phyloP scores from a whole-genome alignment of 2,113 vertebrate genomes.

The Psilopsiagon aurifrons region DNA sequence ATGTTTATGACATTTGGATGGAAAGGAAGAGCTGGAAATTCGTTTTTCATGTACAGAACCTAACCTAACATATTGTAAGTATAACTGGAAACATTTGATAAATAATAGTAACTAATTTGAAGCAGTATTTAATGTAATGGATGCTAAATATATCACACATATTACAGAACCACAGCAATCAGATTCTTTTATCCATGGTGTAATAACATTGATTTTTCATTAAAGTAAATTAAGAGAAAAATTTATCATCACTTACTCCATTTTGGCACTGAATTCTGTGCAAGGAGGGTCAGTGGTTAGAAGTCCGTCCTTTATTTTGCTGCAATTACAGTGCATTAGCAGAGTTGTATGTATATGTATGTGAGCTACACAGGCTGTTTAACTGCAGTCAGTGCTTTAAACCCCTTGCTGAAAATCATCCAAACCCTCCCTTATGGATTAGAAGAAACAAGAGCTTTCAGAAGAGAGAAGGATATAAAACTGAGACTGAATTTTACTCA shows the following conservation, averaged over 20 bases:
- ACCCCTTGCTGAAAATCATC: constrained; percentile 11
- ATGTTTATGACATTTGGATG: not conserved
- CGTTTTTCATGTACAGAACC: not conserved
- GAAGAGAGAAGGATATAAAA: constrained; percentile 10
- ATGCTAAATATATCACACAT: not conserved
- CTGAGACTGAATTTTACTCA: constrained; percentile 36
- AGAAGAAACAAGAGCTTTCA: constrained; percentile 3
- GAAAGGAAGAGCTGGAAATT: not conserved
- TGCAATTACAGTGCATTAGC: not conserved
- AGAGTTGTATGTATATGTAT: not conserved
- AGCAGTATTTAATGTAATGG: not conserved
- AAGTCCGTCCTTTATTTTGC: not conserved
- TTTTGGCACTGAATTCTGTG: not conserved
- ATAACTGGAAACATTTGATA: not conserved
- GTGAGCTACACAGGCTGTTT: not conserved
- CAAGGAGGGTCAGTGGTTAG: not conserved
- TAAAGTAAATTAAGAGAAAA: not conserved
- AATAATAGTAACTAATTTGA: not conserved
- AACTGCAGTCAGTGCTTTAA: not conserved
- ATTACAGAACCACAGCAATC: not conserved
- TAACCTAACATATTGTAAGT: not conserved
- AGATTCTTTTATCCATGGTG: not conserved
- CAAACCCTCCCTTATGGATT: not conserved
- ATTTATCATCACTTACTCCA: not conserved
- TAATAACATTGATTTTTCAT: not conserved